Conservation (phyloP, 2,113 vertebrate species). For the Festucalex cinctus region DNA sequence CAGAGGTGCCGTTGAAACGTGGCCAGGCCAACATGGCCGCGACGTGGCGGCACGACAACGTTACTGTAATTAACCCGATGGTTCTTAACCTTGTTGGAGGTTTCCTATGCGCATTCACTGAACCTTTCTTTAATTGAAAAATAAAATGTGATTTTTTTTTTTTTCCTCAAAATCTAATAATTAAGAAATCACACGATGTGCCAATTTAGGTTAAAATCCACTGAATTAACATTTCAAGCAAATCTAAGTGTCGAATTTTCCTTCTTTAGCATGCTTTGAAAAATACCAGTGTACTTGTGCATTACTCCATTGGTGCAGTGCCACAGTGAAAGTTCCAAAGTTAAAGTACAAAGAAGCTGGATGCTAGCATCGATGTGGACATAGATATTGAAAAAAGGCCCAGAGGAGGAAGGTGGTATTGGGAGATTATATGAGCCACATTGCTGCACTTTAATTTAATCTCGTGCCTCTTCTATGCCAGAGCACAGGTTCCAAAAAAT, state of each 20-base stretch:
- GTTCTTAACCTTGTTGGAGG: no score
- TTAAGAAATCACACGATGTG: no score
- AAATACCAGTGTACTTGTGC: no score
- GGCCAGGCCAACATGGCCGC: conserved; percentile 29
- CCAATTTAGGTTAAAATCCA: no score
- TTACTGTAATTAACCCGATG: not conserved
- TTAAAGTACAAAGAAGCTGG: not conserved
- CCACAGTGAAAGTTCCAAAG: not conserved
- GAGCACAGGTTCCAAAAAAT: not conserved
- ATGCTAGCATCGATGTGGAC: not conserved
- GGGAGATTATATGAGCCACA: not conserved
- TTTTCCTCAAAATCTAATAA: no score
- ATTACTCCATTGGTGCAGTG: not conserved
- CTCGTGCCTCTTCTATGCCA: not conserved
- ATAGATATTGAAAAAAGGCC: not conserved
- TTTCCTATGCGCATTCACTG: no score
- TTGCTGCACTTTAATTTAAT: not conserved
- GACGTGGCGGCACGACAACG: not conserved
- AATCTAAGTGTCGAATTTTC: not conserved
- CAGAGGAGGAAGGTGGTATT: not conserved
- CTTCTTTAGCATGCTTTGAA: no score
- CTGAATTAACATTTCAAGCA: not conserved
- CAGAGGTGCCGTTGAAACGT: conserved; percentile 40
- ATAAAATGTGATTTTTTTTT: no score
- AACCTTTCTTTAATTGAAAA: no score